Evolutionary conservation across 2,797 vertebrate species (phyloP), one percentile per base, ranked within the genome.

Genomic region (Takifugu rubripes): DNA sequence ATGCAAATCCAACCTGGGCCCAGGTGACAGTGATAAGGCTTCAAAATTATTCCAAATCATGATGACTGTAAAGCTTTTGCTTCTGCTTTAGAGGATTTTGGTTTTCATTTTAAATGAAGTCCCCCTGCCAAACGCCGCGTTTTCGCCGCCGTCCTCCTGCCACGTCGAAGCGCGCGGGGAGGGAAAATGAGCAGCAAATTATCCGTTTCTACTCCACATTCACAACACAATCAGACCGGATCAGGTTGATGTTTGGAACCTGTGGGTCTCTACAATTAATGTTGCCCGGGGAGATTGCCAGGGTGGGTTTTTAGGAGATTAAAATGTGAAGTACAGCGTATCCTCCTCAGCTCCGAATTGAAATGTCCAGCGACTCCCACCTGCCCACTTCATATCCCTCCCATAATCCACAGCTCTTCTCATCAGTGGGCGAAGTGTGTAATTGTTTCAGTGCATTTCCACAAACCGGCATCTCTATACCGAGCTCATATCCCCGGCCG

Each of bases 221-320:
- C 44, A 51, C 43, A 57, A 48, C 36, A 54, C 64, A 71, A 68
- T 64, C 55, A 65, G 47, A 33, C 44, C 15, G 27, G 47, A 69
- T 68, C 11, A 64, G 53, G 52, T 71, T 56, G 36, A 40, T 14
- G 49, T 49, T 33, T 52, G 31, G 44, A 68, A 64, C 64, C 17
- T 47, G 27, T 61, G 60, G 44, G 15, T 14, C 63, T 63, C 56
- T 74, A 68, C 66, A 70, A 71, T 62, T 49, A 46, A 17, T 46
- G 36, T n/a, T 59, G 43, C 52, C 50, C 21, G 17, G 53, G 68
- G 74, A 80, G 70, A 83, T 77, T 82, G 53, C 65, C 16, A 24
- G 47, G 47, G 46, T 54, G 27, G n/a, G 53, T 61, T 36, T 72
- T 52, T 49, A 15, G 24, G 27, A 42, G 63, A 59, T 68, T 51